Percentiles rank a stretch among this genome's conserved stretches.
phyloP scores from a whole-genome alignment of 1,140 invertebrate species.

The Latrodectus geometricus region DNA sequence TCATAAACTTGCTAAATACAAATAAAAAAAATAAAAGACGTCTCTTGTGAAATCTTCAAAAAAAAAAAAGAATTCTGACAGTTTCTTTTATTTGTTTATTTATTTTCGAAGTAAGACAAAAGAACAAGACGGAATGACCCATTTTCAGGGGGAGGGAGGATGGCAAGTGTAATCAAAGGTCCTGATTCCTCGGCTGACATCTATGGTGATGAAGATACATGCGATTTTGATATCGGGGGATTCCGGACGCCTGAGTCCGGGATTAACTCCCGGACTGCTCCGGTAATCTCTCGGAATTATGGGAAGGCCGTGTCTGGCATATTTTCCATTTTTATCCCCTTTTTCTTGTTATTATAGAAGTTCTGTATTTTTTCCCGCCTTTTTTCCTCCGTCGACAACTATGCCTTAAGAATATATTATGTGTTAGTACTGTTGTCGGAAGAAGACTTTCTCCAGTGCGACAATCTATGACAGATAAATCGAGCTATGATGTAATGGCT shows the following conservation, averaged over 20 bases:
- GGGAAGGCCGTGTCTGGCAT: conserved; percentile 53
- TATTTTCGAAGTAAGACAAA: neutral
- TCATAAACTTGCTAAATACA: neutral
- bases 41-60: neutral
- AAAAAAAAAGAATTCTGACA: neutral
- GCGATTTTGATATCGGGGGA: conserved; percentile 60
- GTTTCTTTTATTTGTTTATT: neutral
- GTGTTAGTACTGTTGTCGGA: conserved; percentile 55
- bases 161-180: conserved; percentile 48
- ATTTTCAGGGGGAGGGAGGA: conserved; percentile 38
- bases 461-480: conserved; percentile 51
- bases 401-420: conserved; percentile 51
- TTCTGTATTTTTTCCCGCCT: neutral
- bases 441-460: conserved; percentile 10
- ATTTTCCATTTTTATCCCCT: conserved; percentile 50
- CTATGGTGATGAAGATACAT: conserved; percentile 59
- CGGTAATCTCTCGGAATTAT: conserved; percentile 57
- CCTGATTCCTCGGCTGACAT: conserved; percentile 47
- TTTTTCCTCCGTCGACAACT: conserved; percentile 1
- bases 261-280: conserved; percentile 59
- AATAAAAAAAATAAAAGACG: neutral
- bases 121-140: conserved; percentile 21
- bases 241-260: conserved; percentile 41
- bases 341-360: conserved; percentile 28
- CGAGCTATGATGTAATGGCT: conserved; percentile 32